Base-by-base conservation (phyloP, 2,797 vertebrate genomes). In the Novumbra hubbsi region DNA sequence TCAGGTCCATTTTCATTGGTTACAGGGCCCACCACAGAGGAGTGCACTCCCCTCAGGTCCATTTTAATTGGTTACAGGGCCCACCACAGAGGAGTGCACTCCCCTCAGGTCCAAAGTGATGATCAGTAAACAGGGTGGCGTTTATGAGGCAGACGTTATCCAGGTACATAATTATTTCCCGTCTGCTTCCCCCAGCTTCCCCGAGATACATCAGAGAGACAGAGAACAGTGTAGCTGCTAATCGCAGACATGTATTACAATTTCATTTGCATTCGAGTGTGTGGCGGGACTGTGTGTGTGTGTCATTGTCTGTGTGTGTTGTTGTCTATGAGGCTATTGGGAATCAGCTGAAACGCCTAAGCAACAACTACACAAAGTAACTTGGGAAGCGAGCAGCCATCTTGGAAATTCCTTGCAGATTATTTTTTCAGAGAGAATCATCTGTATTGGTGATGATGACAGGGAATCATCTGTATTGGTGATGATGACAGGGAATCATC, bases 161-260 rank as follows among this genome's bases (percentile, higher is more conserved):
- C 73, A 73, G 62, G 72, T 72, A 73, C 71, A 71, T 76, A 71
- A 74, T 79, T 57, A 79, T 81, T 74, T 27, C 28, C 34, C 71
- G 64, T 81, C 70, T 57, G 48, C 52, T 73, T 74, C 50, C 30
- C 73, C 72, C 71, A 57, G 66, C 63, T 69, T 76, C 79, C 65
- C 49, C 41, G 28, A 75, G 74, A 57, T 21, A 19, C 16, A 17
- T 57, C 52, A 57, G 17, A 57, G 21, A 28, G 41, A 45, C 41
- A 45, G 3, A 9, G 41, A 68, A 52, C 16, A 68, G 68, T 71
- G 68, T 67, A 41, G 17, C 60, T 48, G 68, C 63, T 76, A 73
- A 78, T 71, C 72, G 65, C 70, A 17, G 63, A 27, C 32, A 62
- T 70, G 67, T 68, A 73, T 1, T 45, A 45, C 12, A 45, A 45